Base-by-base conservation (phyloP, 2,888 invertebrate genomes). In the Caenorhabditis auriculariae region DNA sequence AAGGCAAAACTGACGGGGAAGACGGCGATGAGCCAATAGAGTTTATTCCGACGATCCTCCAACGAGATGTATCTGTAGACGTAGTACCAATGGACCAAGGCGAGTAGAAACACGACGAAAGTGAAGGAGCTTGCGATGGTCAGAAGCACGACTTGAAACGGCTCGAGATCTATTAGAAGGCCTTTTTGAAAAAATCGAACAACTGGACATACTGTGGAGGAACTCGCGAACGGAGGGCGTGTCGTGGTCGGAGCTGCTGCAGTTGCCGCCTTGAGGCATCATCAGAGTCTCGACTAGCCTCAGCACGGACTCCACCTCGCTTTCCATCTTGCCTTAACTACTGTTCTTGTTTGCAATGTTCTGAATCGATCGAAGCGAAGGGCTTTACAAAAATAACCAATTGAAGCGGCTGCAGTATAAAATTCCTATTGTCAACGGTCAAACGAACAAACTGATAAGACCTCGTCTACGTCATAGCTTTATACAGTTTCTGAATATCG, bases 21-120 rank as follows among this genome's bases (percentile, higher is more conserved):
- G 0, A 78, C 57, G 4, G 77, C 69, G 32, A 78, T 68, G 24
- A 78, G 66, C 61, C 77, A 75, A 56, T 78, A 78, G 6, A 78
- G 56, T 56, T 78, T 78, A 59, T 78, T 78, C 23, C 74, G 56
- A 26, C 78, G 62, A 19, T 73, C 70, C 43, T 78, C 78, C 28
- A 69, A 69, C 7, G 77, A 75, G 17, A 78, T 71, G 50, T 72
- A 74, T 35, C 64, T 69, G 35, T 66, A 71, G 39, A 71, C 64
- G 26, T 57, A 68, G 35, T 46, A 60, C 68, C 73, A 77, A 27
- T 77, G 75, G 17, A 74, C 32, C 2, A 72, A 43, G 19, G 72
- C 74, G 3, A 77, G 44, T 7, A 54, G n/a, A 17, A 73, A 52
- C 15, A 72, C 64, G 15, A 73, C 54, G 9, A 66, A 23, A 1